Evolutionary conservation across 1,140 invertebrate genomes (phyloP).

Genomic region (Cotesia typhae): DNA sequence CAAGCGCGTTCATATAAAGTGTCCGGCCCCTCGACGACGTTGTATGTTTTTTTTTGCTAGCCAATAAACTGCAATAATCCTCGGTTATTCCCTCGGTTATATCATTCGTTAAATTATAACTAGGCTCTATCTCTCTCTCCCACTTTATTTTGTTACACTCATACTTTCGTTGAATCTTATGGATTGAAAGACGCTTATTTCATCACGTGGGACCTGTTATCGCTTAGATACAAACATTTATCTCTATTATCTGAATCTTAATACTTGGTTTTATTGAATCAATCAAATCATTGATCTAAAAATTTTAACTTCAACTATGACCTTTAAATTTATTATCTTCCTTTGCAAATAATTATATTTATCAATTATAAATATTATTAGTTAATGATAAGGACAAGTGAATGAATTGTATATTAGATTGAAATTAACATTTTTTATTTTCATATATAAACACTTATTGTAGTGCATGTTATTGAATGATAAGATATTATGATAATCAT

Average conservation of each 20-base stretch:
- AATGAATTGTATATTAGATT: background rate
- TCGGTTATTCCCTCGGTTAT: slow-evolving; percentile 30
- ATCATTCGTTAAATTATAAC: background rate
- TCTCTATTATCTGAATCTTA: no score
- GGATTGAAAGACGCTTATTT: no score
- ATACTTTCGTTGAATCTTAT: background rate
- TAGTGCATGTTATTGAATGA: background rate
- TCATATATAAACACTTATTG: background rate
- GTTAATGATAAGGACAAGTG: background rate
- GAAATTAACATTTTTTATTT: background rate
- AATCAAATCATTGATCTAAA: no score
- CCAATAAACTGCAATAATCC: slow-evolving; percentile 12
- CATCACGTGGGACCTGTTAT: no score
- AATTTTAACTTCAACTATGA: no score
- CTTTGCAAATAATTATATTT: no score
- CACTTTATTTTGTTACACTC: no score
- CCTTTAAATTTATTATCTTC: no score
- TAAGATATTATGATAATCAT: background rate
- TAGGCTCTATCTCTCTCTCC: background rate
- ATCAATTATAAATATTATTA: no score
- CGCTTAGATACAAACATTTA: no score
- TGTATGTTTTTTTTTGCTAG: background rate
- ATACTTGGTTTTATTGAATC: no score
- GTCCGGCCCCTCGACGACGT: slow-evolving; percentile 7
- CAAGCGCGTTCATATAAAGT: slow-evolving; percentile 17